Conservation (phyloP, 2,888 invertebrate genomes). For the Drosophila fungiperda region DNA sequence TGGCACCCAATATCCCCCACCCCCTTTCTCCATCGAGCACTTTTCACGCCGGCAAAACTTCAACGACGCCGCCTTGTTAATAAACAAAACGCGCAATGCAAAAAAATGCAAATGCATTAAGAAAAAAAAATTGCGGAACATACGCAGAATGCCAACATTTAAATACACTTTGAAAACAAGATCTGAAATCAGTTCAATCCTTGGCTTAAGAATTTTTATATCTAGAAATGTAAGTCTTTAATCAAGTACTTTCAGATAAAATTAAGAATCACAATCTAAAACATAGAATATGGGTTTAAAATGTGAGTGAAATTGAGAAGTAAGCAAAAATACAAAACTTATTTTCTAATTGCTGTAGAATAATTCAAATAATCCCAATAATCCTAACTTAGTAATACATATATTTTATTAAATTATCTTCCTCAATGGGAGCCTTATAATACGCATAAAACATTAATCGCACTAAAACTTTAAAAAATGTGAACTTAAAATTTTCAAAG, state of each 20-base stretch:
- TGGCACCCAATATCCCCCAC: constrained; percentile 22
- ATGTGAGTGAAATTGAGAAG: not conserved
- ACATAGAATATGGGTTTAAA: not conserved
- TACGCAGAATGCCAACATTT: not conserved
- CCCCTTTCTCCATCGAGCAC: not conserved
- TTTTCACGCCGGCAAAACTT: constrained; percentile 57
- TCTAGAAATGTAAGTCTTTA: rapidly evolving
- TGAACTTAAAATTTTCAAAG: not conserved
- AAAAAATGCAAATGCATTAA: constrained; percentile 40
- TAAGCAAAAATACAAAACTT: not conserved
- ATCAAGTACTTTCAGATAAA: not conserved
- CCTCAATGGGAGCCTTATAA: not conserved
- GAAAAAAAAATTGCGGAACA: not conserved
- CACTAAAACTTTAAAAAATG: not conserved
- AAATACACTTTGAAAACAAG: not conserved
- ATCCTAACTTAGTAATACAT: not conserved
- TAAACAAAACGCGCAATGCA: constrained; percentile 55
- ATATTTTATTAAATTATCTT: not conserved
- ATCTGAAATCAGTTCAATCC: not conserved
- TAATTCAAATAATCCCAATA: too few relatives aligned
- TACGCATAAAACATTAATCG: not conserved
- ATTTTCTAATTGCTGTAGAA: not conserved
- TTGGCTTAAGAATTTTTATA: not conserved
- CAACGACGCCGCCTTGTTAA: constrained; percentile 63
- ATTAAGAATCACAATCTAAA: not conserved